These are phyloP conservation scores for Sycophila texana DNA, from an alignment of 2,888 invertebrate species.

Conservation along the genomic window DNA sequence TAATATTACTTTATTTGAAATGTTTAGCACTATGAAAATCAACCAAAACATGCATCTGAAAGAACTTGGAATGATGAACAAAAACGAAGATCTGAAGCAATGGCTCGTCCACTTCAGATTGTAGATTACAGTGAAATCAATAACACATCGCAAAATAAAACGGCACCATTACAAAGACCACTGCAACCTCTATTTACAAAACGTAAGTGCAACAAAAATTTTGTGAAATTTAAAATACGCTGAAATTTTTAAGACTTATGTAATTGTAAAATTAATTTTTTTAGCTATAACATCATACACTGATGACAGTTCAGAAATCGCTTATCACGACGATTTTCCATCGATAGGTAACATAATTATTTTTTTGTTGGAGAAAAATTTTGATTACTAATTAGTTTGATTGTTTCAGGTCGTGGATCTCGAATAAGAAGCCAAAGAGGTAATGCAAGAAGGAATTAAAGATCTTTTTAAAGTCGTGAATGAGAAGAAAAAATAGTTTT, in stretches of 20 bases:
- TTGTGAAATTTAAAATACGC: not conserved
- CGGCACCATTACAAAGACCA: not conserved
- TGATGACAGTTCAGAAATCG: not conserved
- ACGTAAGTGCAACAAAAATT: constrained; percentile 3
- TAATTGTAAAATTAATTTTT: not conserved
- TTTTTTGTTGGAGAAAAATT: too few relatives aligned
- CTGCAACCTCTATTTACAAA: not conserved
- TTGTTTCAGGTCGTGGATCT: too few relatives aligned
- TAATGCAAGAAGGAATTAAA: not conserved
- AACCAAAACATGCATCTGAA: constrained; percentile 59
- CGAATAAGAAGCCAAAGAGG: not conserved
- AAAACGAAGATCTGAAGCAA: constrained; percentile 51
- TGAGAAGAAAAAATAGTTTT: too few relatives aligned
- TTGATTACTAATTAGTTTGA: too few relatives aligned
- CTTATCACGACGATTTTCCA: constrained; percentile 27
- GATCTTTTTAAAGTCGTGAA: not conserved
- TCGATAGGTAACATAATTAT: not conserved
- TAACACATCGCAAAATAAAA: not conserved
- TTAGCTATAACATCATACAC: not conserved
- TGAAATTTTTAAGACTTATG: not conserved
- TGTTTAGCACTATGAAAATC: not conserved
- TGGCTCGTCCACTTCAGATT: constrained; percentile 48
- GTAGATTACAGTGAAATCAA: constrained; percentile 58
- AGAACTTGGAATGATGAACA: constrained; percentile 60
- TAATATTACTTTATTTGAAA: too few relatives aligned